Percentiles rank a stretch among this genome's conserved stretches.
phyloP scores from a whole-genome alignment of 2,888 invertebrate species.

The Erebia epiphron region DNA sequence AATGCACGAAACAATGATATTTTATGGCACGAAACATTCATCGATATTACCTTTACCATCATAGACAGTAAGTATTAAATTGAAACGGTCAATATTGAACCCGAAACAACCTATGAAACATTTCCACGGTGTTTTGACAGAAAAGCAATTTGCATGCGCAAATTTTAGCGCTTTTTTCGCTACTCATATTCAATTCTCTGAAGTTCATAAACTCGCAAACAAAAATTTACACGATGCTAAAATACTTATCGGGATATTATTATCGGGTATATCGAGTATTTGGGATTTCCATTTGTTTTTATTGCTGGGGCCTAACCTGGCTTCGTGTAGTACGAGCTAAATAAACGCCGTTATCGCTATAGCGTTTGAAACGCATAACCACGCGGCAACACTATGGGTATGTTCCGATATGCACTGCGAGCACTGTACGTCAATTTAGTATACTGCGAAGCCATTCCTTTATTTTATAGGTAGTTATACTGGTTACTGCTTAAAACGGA shows the following conservation, averaged over 20 bases:
- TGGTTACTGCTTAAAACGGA: too few species aligned
- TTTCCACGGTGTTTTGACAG: slow-evolving; percentile 10
- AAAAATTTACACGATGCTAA: slow-evolving; percentile 46
- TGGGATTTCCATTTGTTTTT: slow-evolving; percentile 57
- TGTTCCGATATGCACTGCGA: too few species aligned
- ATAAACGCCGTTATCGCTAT: neutral
- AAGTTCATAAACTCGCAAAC: neutral
- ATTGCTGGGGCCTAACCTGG: slow-evolving; percentile 36
- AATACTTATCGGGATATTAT: slow-evolving; percentile 58
- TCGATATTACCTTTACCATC: too few species aligned
- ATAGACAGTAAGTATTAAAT: neutral
- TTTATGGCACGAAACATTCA: too few species aligned
- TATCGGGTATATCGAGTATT: too few species aligned
- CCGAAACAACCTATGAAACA: too few species aligned
- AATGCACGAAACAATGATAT: too few species aligned
- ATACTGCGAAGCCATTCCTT: too few species aligned
- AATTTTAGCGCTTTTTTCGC: slow-evolving; percentile 16
- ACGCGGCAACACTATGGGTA: neutral
- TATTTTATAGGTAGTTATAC: too few species aligned
- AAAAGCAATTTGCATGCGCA: slow-evolving; percentile 22
- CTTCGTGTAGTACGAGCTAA: slow-evolving; percentile 37
- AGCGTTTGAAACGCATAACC: neutral
- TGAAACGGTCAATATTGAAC: slow-evolving; percentile 3
- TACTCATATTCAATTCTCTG: slow-evolving; percentile 24
- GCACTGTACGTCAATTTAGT: too few species aligned